Evolutionary conservation across 2,888 invertebrate genomes (phyloP), one percentile per base, ranked within the genome.

Genomic region (Drosophila quinaria): DNA sequence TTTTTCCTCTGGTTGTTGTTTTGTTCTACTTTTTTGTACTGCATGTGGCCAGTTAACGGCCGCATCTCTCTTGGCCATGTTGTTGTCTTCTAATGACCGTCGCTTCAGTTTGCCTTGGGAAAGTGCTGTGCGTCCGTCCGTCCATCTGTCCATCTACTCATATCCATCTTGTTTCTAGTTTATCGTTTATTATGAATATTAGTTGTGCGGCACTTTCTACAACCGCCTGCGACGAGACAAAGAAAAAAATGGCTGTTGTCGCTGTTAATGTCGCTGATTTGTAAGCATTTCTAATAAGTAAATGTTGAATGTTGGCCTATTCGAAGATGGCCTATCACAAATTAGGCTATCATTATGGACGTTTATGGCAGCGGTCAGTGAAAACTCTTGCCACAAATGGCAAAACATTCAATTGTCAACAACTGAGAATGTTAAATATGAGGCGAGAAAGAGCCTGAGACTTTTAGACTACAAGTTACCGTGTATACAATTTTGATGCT

Each of bases 151-250:
- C 25, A 33, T 61, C 31, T 58, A 59, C 54, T 47, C 75, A 58
- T 68, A 52, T 42, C 31, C 47, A 70, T 54, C 74, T 67, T 61
- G 70, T 70, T 82, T 65, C 69, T 65, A 60, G 77, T 49, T 67
- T 68, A 62, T 72, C 71, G 85, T 76, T 73, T 87, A 71, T 80
- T 69, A 87, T 84, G 70, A 73, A 81, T 74, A 89, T 87, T 84
- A 79, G 85, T 70, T 52, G 61, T 52, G 61, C 54, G 67, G 74
- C 74, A 86, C 87, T 89, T 86, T 89, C 87, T 86, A 89, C 29
- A 29, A 78, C 70, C 72, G 68, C 75, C 70, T 62, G 49, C 56
- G 22, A 54, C 52, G 22, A 54, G 54, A 42, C 33, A 49, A 56
- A 44, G 54, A 15, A 68, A 59, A 66, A 22, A 22, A 22, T 22